Evolutionary conservation across 2,113 vertebrate genomes (phyloP), one percentile per base, ranked within the genome.

Genomic region (Nycticryphes semicollaris): DNA sequence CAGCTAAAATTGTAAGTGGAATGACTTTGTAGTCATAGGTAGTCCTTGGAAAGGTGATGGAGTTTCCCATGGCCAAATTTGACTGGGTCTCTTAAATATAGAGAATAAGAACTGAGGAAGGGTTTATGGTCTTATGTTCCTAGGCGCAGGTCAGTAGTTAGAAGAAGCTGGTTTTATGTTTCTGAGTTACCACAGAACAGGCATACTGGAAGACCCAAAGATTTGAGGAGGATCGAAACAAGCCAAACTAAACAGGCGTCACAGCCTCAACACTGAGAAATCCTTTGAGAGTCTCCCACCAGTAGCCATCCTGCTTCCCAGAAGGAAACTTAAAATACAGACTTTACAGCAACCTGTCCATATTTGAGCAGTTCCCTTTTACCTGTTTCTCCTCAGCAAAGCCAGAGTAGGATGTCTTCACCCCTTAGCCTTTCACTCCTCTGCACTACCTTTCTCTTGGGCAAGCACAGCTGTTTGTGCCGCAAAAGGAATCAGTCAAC

Each of bases 101-200:
- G 43, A 70, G 48, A 66, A 2, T 27, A 43, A 77, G 64, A 18
- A 43, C 77, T 9, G 2, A 62, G 51, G 66, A 68, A 73, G 53
- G 8, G 20, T 33, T 69, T 63, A 14, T 37, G 43, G 20, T 27
- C 54, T 62, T 21, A 5, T 1, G 1, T 48, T 39, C n/a, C 41
- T 33, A 48, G 33, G 53, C 56, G 45, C 16, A 48, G 59, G 63
- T 30, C 0, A 0, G 27, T 21, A 50, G 20, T 47, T 59, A 30
- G 69, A 39, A 59, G 23, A 27, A 83, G 54, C 45, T 60, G 47
- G 25, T 67, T 17, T 27, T 45, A 13, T 0, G 0, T 84, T 74
- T 51, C 35, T 18, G 33, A 7, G 1, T 47, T 43, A 37, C 10
- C 45, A 45, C 25, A 21, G 39, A 74, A 30, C 0, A 1, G 25